Conservation (phyloP, 1,140 invertebrate species). For the Drusus annulatus region DNA sequence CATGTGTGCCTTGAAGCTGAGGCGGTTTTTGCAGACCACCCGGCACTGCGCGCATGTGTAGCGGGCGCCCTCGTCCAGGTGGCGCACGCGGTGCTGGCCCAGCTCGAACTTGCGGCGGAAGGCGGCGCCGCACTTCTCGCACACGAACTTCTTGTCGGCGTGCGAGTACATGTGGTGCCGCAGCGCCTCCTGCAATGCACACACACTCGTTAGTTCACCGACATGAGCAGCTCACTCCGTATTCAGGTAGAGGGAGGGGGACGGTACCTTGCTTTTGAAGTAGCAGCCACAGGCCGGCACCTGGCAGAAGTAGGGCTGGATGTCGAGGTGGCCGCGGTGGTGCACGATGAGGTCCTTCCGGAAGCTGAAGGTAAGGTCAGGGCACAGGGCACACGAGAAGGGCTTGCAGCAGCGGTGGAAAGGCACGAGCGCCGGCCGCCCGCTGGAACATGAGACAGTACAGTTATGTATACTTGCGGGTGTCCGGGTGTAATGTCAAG, state of each 20-base stretch:
- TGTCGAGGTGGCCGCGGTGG: conserved; percentile 65
- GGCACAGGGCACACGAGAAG: conserved; percentile 69
- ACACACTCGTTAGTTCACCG: neutral
- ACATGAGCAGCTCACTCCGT: too few species aligned
- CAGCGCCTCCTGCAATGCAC: conserved; percentile 46
- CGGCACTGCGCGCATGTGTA: conserved; percentile 51
- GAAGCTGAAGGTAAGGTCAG: conserved; percentile 68
- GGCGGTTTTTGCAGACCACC: conserved; percentile 54
- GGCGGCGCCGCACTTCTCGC: conserved; percentile 70
- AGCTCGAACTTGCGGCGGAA: conserved; percentile 71
- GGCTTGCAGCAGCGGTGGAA: conserved; percentile 50
- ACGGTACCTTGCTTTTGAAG: conserved; percentile 52
- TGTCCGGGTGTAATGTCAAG: neutral
- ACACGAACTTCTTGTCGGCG: conserved; percentile 69
- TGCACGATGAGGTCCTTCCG: conserved; percentile 70
- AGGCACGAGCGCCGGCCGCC: conserved; percentile 43
- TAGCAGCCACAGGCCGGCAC: conserved; percentile 51
- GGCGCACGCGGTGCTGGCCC: conserved; percentile 52
- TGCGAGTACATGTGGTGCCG: conserved; percentile 65
- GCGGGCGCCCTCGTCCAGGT: conserved; percentile 50
- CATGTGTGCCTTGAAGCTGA: conserved; percentile 55
- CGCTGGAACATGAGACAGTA: neutral
- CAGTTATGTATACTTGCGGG: neutral
- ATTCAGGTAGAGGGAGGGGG: too few species aligned
- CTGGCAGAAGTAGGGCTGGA: conserved; percentile 57